Evolutionary conservation across 2,797 vertebrate genomes (phyloP).

Genomic region (Muraenolepis orangiensis): DNA sequence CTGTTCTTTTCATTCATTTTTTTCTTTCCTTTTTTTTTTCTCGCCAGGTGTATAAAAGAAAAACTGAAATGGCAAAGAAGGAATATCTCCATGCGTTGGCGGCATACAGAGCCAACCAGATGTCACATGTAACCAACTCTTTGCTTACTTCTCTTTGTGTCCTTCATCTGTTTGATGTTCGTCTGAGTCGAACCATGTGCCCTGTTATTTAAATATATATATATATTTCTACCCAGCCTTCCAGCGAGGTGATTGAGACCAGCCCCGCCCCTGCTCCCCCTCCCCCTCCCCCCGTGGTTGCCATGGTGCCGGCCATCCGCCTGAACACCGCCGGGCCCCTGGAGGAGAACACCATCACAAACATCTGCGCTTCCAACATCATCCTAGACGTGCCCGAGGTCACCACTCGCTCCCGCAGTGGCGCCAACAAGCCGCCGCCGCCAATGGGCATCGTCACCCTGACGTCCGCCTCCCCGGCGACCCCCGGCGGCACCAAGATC

Average conservation of each 20-base stretch:
- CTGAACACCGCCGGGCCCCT: constrained; percentile 60
- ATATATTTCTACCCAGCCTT: constrained; percentile 61
- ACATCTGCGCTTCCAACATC: constrained; percentile 83
- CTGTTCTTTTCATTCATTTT: neutral
- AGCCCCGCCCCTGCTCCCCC: constrained; percentile 56
- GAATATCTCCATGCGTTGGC: constrained; percentile 88
- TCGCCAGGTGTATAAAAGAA: constrained; percentile 87
- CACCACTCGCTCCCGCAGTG: constrained; percentile 74
- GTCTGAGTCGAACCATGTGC: neutral
- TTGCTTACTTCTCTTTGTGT: neutral
- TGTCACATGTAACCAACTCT: constrained; percentile 69
- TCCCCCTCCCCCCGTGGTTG: constrained; percentile 2
- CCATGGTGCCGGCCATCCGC: constrained; percentile 21
- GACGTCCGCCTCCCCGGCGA: constrained; percentile 43
- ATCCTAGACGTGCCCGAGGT: constrained; percentile 78
- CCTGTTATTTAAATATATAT: neutral
- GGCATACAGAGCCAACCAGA: constrained; percentile 84
- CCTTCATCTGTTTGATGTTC: neutral
- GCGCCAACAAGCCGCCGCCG: constrained; percentile 72
- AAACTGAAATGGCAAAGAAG: constrained; percentile 87
- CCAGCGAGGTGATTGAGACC: constrained; percentile 76
- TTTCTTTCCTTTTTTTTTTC: constrained; percentile 18
- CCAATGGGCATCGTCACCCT: constrained; percentile 56
- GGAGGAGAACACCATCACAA: constrained; percentile 82
- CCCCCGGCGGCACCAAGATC: constrained; percentile 80